Evolutionary conservation across 2,888 invertebrate species (phyloP).

Genomic region (Rhyacophila evoluta): DNA sequence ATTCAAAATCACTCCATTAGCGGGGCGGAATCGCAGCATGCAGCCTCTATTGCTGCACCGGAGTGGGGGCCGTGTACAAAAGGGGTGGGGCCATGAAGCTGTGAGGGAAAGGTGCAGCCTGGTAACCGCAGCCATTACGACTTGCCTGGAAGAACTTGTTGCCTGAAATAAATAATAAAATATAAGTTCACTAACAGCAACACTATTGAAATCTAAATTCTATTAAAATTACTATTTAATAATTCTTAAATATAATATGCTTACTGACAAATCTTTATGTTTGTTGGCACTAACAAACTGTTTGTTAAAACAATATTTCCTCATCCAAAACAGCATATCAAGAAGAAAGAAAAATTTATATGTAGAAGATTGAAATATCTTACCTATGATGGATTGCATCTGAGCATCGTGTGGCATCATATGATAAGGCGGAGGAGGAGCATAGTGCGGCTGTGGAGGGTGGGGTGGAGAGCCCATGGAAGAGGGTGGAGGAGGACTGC

Average conservation of each 20-base stretch:
- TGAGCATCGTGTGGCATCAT: conserved; percentile 54
- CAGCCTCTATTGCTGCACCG: conserved; percentile 77
- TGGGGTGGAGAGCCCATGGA: conserved; percentile 64
- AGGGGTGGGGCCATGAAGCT: conserved; percentile 68
- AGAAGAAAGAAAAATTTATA: too few species aligned
- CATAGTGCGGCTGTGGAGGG: conserved; percentile 58
- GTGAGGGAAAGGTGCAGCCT: conserved; percentile 77
- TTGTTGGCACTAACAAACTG: too few species aligned
- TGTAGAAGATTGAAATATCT: too few species aligned
- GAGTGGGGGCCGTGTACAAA: conserved; percentile 73
- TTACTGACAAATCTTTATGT: too few species aligned
- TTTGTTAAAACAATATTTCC: too few species aligned
- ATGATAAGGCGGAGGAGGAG: conserved; percentile 63
- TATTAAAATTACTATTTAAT: too few species aligned
- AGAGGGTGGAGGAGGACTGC: conserved; percentile 54
- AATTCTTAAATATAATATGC: too few species aligned
- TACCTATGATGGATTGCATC: conserved; percentile 55
- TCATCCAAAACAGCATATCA: too few species aligned
- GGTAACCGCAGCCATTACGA: conserved; percentile 76
- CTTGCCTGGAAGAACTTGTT: conserved; percentile 82
- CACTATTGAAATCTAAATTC: too few species aligned
- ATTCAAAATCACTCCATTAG: conserved; percentile 48
- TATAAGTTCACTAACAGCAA: too few species aligned
- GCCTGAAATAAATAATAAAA: conserved; percentile 64
- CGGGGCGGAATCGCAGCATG: conserved; percentile 43